A percentile compares a stretch with the other conserved stretches of the same genome.
These are phyloP conservation scores for Drosophila lutescens DNA, from an alignment of 2,888 invertebrate genomes.

Conservation along the genomic window DNA sequence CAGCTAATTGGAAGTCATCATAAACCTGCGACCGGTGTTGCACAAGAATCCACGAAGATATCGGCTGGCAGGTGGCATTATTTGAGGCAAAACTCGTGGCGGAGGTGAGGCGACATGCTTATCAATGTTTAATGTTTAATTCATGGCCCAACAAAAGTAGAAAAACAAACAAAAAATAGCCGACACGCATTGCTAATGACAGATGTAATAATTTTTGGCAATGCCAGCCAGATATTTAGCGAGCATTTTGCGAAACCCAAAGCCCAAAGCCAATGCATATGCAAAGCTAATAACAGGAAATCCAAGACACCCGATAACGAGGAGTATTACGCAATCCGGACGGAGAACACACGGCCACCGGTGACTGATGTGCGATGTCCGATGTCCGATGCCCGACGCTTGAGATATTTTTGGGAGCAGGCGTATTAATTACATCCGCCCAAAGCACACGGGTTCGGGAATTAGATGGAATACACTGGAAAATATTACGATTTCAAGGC, in stretches of 20 bases:
- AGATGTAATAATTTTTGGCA: slow-evolving; percentile 40
- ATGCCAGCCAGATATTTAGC: slow-evolving; percentile 38
- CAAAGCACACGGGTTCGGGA: slow-evolving; percentile 8
- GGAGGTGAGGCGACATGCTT: slow-evolving; percentile 37
- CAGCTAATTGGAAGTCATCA: neutral
- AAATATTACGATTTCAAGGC: neutral
- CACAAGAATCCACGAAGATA: slow-evolving; percentile 3
- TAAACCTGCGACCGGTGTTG: neutral
- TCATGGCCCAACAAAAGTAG: slow-evolving; percentile 25
- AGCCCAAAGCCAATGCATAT: neutral
- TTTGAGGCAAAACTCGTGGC: neutral
- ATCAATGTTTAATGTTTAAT: slow-evolving; percentile 42
- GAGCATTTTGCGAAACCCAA: slow-evolving; percentile 32
- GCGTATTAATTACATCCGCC: slow-evolving; percentile 43
- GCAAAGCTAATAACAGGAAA: slow-evolving; percentile 33
- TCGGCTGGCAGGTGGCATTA: slow-evolving; percentile 13
- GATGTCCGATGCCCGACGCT: slow-evolving; percentile 17
- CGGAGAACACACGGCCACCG: slow-evolving; percentile 24
- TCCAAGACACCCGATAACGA: slow-evolving; percentile 23
- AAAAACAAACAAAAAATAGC: neutral
- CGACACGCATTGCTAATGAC: slow-evolving; percentile 40
- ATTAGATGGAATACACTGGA: slow-evolving; percentile 1
- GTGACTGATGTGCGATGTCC: slow-evolving; percentile 21
- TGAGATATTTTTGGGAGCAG: slow-evolving; percentile 5
- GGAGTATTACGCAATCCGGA: slow-evolving; percentile 27